phyloP scores from a whole-genome alignment of 2,113 vertebrate genomes.

The Corythornis madagascariensis region DNA sequence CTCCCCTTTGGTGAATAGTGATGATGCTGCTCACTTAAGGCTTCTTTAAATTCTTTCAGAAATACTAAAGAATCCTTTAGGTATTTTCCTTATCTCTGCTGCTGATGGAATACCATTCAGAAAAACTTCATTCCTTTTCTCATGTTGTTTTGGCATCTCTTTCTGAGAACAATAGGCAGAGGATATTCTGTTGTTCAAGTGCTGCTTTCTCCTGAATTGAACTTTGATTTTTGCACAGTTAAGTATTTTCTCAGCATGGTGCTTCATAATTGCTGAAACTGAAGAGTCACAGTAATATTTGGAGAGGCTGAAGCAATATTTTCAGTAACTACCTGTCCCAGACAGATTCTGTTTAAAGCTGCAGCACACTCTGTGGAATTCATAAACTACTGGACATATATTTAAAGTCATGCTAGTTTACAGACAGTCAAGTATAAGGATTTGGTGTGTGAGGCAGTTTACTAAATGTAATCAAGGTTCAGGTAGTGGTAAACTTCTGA shows the following conservation, averaged over 20 bases:
- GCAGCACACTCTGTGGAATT: neutral
- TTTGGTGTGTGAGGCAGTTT: neutral
- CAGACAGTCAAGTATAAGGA: neutral
- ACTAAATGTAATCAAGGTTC: neutral
- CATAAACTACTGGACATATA: accelerated
- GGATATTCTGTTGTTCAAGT: neutral
- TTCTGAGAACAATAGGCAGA: neutral
- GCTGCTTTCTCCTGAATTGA: neutral
- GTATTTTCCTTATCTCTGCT: neutral
- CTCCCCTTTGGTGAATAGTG: neutral
- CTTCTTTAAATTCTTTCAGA: neutral
- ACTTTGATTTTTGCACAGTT: neutral
- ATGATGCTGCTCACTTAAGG: neutral
- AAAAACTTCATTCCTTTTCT: neutral
- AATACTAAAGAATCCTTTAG: neutral
- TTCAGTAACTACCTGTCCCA: neutral
- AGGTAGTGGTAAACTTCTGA: neutral
- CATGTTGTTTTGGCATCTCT: neutral
- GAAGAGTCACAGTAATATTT: neutral
- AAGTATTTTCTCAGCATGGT: neutral
- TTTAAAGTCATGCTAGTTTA: neutral
- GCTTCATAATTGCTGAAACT: neutral
- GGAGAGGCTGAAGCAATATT: neutral
- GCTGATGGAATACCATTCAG: neutral
- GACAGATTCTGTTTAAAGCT: neutral